These are phyloP conservation scores for Orbicella faveolata DNA, from an alignment of 64 coral and sea anemone species.

Conservation along the genomic window DNA sequence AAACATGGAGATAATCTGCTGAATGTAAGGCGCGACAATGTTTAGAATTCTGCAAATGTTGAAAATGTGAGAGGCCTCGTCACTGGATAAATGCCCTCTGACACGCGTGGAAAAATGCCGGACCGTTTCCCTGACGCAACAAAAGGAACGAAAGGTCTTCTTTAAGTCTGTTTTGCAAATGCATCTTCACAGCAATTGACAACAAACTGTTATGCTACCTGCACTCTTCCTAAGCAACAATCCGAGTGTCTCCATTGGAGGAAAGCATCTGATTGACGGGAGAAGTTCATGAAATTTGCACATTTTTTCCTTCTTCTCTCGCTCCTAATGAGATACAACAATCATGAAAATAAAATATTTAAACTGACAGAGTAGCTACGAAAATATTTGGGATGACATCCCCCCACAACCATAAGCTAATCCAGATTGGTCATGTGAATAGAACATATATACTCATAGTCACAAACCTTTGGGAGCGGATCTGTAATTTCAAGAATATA, in stretches of 20 bases:
- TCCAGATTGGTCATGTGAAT: background rate
- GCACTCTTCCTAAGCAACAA: background rate
- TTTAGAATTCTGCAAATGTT: too few relatives aligned
- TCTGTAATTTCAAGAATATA: slow-evolving; percentile 67
- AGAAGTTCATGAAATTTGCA: slow-evolving; percentile 11
- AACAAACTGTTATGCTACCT: background rate
- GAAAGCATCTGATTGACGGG: background rate
- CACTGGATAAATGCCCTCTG: too few relatives aligned
- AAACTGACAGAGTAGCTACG: background rate
- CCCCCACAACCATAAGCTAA: too few relatives aligned
- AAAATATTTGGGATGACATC: too few relatives aligned
- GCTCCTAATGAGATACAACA: background rate
- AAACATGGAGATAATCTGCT: too few relatives aligned
- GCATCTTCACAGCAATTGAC: too few relatives aligned
- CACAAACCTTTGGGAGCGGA: background rate
- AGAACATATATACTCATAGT: background rate
- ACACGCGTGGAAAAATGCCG: too few relatives aligned
- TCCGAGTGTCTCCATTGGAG: background rate
- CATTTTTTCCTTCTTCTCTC: background rate
- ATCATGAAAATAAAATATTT: background rate
- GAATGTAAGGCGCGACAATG: too few relatives aligned
- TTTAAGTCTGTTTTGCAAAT: too few relatives aligned
- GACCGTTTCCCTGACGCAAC: too few relatives aligned
- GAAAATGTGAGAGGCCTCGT: too few relatives aligned
- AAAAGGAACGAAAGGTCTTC: too few relatives aligned